These are phyloP conservation scores for Archivesica marissinica DNA, from an alignment of 1,140 invertebrate genomes.

Conservation along the genomic window DNA sequence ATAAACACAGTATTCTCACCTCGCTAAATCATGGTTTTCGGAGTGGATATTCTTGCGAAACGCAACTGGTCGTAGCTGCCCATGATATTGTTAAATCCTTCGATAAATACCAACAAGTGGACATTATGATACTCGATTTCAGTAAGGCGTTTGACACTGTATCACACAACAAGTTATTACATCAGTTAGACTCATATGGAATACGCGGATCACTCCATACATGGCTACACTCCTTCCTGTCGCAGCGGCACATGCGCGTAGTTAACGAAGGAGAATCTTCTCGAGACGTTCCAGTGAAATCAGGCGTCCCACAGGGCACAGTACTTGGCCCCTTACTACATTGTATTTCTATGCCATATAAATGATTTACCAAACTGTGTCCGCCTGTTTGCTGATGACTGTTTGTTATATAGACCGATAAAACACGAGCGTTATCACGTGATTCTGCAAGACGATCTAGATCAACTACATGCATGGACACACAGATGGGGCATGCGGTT, in stretches of 20 bases:
- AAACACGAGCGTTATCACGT: too few species aligned
- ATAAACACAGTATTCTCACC: conserved; percentile 54
- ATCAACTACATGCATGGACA: too few species aligned
- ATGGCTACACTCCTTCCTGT: too few species aligned
- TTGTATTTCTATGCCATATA: conserved; percentile 53
- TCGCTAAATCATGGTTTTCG: conserved; percentile 57
- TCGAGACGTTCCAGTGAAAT: too few species aligned
- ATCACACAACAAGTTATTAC: too few species aligned
- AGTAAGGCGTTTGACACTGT: conserved; percentile 61
- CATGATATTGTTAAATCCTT: conserved; percentile 57
- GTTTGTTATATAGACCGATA: too few species aligned
- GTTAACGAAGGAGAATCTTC: too few species aligned
- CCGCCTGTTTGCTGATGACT: conserved; percentile 60
- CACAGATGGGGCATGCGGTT: too few species aligned
- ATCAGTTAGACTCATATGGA: conserved; percentile 6
- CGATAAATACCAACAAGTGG: conserved; percentile 44
- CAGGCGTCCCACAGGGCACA: conserved; percentile 2
- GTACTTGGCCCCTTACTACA: conserved; percentile 15
- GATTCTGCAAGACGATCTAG: too few species aligned
- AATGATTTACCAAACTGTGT: conserved; percentile 55
- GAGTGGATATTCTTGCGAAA: conserved; percentile 37
- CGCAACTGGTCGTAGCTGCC: conserved; percentile 47
- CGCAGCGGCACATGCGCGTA: too few species aligned
- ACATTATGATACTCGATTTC: conserved; percentile 56
- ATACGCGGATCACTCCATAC: background rate